These are phyloP conservation scores for Nowickia ferox DNA, from an alignment of 2,888 invertebrate species.

Conservation along the genomic window DNA sequence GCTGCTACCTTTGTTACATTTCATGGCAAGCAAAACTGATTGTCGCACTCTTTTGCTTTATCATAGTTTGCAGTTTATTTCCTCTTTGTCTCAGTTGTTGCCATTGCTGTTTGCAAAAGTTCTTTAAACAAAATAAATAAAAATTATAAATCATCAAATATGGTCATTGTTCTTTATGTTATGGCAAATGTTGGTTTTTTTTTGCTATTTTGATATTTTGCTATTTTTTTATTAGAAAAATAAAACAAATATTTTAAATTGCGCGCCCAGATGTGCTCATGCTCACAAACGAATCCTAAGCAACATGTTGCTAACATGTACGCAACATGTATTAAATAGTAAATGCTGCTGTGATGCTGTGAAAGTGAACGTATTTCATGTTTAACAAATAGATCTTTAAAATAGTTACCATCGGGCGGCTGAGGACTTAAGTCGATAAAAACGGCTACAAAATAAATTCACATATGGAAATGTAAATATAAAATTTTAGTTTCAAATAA, in stretches of 20 bases:
- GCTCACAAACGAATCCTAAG: background rate
- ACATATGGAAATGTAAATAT: background rate
- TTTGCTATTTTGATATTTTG: constrained; percentile 14
- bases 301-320: constrained; percentile 48
- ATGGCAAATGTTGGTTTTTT: constrained; percentile 22
- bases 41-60: background rate
- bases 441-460: constrained; percentile 19
- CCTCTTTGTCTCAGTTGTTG: constrained; percentile 32
- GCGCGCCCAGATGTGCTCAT: constrained; percentile 38
- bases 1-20: constrained; percentile 16
- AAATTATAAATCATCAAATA: constrained; percentile 17
- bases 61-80: background rate
- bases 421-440: constrained; percentile 25
- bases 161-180: constrained; percentile 30
- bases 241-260: constrained; percentile 21
- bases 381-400: constrained; percentile 20
- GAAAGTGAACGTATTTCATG: constrained; percentile 17
- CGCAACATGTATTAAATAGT: constrained; percentile 18
- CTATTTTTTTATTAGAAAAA: constrained; percentile 13
- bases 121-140: constrained; percentile 44
- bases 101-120: constrained; percentile 43
- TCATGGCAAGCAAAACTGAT: constrained; percentile 38
- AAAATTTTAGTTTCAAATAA: background rate
- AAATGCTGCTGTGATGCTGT: constrained; percentile 4
- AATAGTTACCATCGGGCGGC: constrained; percentile 55